A percentile compares a stretch with the other conserved stretches of the same genome.
These are phyloP conservation scores for Pituophis catenifer DNA, from an alignment of 2,113 vertebrate species.

Conservation along the genomic window DNA sequence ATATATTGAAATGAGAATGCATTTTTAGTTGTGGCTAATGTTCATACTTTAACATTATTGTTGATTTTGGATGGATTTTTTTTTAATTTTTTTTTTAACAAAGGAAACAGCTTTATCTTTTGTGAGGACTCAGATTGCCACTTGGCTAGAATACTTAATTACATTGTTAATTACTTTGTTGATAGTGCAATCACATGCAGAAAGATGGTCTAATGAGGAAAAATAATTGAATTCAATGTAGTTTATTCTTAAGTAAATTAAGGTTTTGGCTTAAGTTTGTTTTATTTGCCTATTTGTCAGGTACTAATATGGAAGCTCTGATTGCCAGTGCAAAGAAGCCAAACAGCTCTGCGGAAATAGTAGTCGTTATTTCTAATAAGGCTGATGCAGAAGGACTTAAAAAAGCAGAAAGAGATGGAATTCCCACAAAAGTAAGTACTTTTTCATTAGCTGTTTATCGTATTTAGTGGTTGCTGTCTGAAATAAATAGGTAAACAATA, in stretches of 20 bases:
- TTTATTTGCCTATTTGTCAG: constrained; percentile 59
- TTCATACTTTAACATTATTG: neutral
- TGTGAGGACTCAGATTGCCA: neutral
- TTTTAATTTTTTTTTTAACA: neutral
- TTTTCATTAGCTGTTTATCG: neutral
- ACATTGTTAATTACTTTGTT: neutral
- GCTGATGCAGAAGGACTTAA: constrained; percentile 83
- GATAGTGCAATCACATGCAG: neutral
- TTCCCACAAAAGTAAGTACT: constrained; percentile 84
- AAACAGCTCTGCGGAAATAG: constrained; percentile 81
- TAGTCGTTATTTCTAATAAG: constrained; percentile 91
- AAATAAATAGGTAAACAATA: neutral
- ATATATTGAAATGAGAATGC: neutral
- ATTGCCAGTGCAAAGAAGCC: constrained; percentile 81
- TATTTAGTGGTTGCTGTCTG: neutral
- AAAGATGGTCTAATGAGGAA: neutral
- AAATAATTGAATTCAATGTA: neutral
- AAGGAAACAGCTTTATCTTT: neutral
- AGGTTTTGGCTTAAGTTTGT: neutral
- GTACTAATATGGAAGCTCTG: constrained; percentile 93
- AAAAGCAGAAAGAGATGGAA: constrained; percentile 84
- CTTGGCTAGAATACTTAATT: neutral
- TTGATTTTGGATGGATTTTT: neutral
- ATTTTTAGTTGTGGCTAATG: neutral
- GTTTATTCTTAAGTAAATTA: neutral